Percentiles rank a stretch among this genome's conserved stretches.
Evolutionary conservation across 2,113 vertebrate genomes (phyloP).

Genomic region (Megaptera novaeangliae): DNA sequence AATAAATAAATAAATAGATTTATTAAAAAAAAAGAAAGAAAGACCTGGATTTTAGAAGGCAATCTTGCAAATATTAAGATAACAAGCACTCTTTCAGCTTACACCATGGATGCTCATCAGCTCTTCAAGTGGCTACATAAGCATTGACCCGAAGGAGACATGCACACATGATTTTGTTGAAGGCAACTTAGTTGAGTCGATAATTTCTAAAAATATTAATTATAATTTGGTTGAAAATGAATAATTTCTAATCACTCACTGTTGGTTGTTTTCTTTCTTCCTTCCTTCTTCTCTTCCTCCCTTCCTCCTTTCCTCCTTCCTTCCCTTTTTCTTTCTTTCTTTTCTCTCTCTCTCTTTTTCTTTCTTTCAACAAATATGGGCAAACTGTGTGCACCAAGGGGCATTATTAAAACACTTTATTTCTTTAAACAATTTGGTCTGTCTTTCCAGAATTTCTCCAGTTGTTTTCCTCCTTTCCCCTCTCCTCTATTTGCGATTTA

Average conservation of each 20-base stretch:
- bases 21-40: no score
- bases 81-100: background rate
- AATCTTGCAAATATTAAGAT: background rate
- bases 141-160: fast-evolving
- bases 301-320: no score
- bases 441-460: background rate
- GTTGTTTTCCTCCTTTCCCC: background rate
- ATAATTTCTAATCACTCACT: background rate
- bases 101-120: background rate
- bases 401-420: background rate
- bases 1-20: no score
- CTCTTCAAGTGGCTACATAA: background rate
- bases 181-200: background rate
- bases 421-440: background rate
- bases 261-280: background rate
- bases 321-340: background rate
- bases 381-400: background rate
- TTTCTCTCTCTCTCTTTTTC: background rate
- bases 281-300: no score
- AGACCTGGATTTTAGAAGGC: background rate
- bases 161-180: background rate
- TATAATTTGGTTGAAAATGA: background rate
- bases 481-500: background rate
- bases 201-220: background rate
- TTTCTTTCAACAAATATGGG: background rate